phyloP scores from a whole-genome alignment of 2,888 invertebrate genomes.

The Pollenia amentaria region DNA sequence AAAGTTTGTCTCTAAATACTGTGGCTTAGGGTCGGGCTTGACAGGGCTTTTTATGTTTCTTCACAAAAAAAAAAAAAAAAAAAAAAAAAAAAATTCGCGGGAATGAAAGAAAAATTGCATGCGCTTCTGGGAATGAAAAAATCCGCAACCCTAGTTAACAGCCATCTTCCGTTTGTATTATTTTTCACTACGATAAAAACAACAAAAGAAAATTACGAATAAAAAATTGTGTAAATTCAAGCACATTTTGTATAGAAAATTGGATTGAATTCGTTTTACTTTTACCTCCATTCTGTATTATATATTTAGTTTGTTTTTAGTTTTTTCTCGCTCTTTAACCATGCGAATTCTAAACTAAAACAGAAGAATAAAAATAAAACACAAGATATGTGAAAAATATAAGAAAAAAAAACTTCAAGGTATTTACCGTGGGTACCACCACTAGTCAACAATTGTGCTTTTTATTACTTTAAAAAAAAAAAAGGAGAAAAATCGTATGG shows the following conservation, averaged over 20 bases:
- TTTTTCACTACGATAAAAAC: neutral
- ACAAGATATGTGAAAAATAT: slow-evolving; percentile 33
- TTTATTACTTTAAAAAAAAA: slow-evolving; percentile 9
- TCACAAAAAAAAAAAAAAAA: too few species aligned
- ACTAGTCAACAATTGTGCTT: slow-evolving; percentile 2
- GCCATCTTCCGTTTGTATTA: neutral
- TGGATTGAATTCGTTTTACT: slow-evolving; percentile 65
- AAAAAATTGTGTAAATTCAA: slow-evolving; percentile 33
- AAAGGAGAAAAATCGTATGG: slow-evolving; percentile 8
- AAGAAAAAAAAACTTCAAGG: neutral
- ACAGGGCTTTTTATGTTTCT: too few species aligned
- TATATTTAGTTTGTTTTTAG: neutral
- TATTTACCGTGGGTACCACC: neutral
- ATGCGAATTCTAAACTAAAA: slow-evolving; percentile 29
- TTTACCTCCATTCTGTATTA: slow-evolving; percentile 32
- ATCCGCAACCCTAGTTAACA: too few species aligned
- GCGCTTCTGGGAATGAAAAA: too few species aligned
- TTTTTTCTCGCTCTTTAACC: slow-evolving; percentile 19
- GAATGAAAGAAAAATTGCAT: too few species aligned
- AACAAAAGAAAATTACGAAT: slow-evolving; percentile 4
- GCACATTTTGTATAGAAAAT: slow-evolving; percentile 59
- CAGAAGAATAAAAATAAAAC: neutral
- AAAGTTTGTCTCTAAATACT: too few species aligned
- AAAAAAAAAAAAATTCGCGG: too few species aligned
- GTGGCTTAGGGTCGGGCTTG: too few species aligned